A percentile compares a stretch with the other conserved stretches of the same genome.
These are phyloP conservation scores for Huso huso DNA, from an alignment of 2,797 vertebrate genomes.

Conservation along the genomic window DNA sequence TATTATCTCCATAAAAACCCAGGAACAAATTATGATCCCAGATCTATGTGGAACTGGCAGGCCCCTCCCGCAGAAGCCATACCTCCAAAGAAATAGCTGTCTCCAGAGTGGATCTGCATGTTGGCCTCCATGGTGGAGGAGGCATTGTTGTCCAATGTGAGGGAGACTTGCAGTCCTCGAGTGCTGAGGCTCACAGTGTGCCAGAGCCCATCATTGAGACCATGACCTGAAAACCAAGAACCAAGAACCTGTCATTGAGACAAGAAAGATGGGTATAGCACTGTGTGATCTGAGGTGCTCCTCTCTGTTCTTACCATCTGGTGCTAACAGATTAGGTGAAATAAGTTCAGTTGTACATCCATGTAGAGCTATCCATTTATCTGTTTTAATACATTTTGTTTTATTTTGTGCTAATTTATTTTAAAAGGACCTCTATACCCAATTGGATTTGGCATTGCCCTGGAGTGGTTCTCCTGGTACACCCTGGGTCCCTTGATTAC, in stretches of 20 bases:
- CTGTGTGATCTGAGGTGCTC: slow-evolving; percentile 24
- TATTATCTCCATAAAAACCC: not conserved
- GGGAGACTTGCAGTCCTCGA: slow-evolving; percentile 64
- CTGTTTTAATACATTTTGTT: too few species aligned
- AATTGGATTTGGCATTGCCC: too few species aligned
- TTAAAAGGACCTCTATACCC: too few species aligned
- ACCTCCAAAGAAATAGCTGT: slow-evolving; percentile 87
- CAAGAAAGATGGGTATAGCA: slow-evolving; percentile 15
- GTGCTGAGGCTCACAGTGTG: slow-evolving; percentile 74
- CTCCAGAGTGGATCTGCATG: slow-evolving; percentile 66
- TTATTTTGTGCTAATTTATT: too few species aligned
- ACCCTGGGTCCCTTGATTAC: too few species aligned
- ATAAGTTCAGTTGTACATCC: too few species aligned
- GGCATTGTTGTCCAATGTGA: slow-evolving; percentile 72
- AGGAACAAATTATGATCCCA: not conserved
- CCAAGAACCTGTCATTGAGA: slow-evolving; percentile 12
- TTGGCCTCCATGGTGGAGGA: slow-evolving; percentile 61
- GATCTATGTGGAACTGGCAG: too few species aligned
- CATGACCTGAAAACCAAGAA: slow-evolving; percentile 57
- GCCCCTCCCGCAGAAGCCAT: not conserved
- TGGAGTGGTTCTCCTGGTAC: too few species aligned
- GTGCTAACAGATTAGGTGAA: too few species aligned
- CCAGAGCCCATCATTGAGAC: slow-evolving; percentile 85
- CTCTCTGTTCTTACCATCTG: slow-evolving; percentile 31
- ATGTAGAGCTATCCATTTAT: too few species aligned